Base-by-base conservation (phyloP, 2,113 vertebrate species). In the Pseudorasbora parva region DNA sequence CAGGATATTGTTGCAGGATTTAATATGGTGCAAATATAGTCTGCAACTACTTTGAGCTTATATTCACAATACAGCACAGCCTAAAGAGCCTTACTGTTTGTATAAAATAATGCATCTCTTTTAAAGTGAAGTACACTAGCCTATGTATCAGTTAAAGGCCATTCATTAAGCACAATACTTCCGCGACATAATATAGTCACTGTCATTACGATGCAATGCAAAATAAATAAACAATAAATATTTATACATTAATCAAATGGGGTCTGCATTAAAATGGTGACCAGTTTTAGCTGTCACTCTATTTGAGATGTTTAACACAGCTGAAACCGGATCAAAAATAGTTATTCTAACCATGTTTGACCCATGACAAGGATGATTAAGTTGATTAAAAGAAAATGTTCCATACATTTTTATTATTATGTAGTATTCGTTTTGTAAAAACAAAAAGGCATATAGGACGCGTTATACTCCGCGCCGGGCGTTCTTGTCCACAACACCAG, bases 111-210 rank as follows among this genome's bases (percentile, higher is more conserved):
- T 6, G 9, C 9, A 12, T 68, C 4, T 68, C n/a, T n/a, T n/a
- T n/a, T 66, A 11, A 10, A 43, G 3, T 4, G 1, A 4, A 5
- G 1, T 11, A 45, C 37, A 11, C 8, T 10, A n/a, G n/a, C n/a
- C n/a, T n/a, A 66, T 5, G 37, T 19, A 41, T 37, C 15, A 10
- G 17, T 41, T 68, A 19, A 68, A 41, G n/a, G 9, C 41, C 25
- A 30, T 30, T 64, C 1, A 27, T 27, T 27, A 10, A 60, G 10
- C 57, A 45, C 21, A 12, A 45, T 71, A 5, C 68, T 23, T 71
- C 41, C 68, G 68, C 68, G 45, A 3, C 11, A 71, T 23, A 45
- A 71, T 45, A 71, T 45, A 72, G 68, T 45, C 68, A 21, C 68
- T 15, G 6, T 1, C n/a, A 47, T 45, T 25, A 25, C 5, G 1